Percentiles rank a stretch among this genome's conserved stretches.
phyloP scores from a whole-genome alignment of 2,113 vertebrate genomes.

The Alethe diademata region DNA sequence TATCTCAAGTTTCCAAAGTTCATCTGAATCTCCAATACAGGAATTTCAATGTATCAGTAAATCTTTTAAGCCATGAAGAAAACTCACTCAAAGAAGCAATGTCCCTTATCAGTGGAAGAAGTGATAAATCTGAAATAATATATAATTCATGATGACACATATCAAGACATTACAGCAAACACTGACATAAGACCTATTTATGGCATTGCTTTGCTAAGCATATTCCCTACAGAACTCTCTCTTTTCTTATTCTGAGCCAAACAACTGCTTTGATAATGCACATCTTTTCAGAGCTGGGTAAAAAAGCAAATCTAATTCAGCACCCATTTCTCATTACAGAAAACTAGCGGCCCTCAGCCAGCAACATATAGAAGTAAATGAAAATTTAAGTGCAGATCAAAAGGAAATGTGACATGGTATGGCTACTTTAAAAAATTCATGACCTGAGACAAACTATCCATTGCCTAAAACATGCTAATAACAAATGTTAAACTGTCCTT shows the following conservation, averaged over 20 bases:
- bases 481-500: conserved; percentile 53
- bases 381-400: conserved; percentile 59
- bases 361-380: conserved; percentile 61
- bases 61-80: conserved; percentile 74
- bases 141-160: conserved; percentile 78
- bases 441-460: conserved; percentile 21
- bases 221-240: conserved; percentile 67
- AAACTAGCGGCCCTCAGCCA: conserved; percentile 51
- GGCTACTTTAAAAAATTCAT: conserved; percentile 65
- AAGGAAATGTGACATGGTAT: conserved; percentile 35
- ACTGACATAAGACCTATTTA: conserved; percentile 69
- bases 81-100: conserved; percentile 64
- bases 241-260: conserved; percentile 55
- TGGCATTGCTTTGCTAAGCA: conserved; percentile 53
- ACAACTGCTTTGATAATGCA: conserved; percentile 63
- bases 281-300: not conserved
- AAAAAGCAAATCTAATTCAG: conserved; percentile 49
- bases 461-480: conserved; percentile 65
- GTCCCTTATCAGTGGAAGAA: conserved; percentile 67
- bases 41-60: conserved; percentile 71
- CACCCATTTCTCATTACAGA: conserved; percentile 56
- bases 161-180: conserved; percentile 73
- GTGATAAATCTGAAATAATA: conserved; percentile 77
- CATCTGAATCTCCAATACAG: conserved; percentile 65
- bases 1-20: conserved; percentile 73